Base-by-base conservation (phyloP, 2,797 vertebrate genomes). In the Cirrhinus molitorella region DNA sequence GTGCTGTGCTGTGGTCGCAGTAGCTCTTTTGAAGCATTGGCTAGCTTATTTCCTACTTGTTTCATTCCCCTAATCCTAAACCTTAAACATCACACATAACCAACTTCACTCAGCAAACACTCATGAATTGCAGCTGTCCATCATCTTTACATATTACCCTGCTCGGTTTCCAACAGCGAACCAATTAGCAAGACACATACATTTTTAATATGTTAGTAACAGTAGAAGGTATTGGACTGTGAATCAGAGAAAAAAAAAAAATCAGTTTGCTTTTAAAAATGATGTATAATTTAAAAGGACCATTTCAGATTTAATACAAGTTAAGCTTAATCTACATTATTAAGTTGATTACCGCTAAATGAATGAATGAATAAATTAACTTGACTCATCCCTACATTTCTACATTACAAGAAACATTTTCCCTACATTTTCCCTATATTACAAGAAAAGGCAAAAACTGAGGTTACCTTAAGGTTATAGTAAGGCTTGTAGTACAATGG, bases 21-120 rank as follows among this genome's bases (percentile, higher is more conserved):
- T 23, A 47, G 76, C 34, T 75, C 37, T 79, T 75, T 61, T 81
- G 47, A 78, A 77, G 73, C 66, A 28, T n/a, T 77, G 83, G 73
- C 71, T 83, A 65, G 19, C 72, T 81, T 82, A 79, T 63, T 71
- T 49, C 78, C 63, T 59, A 28, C 55, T 49, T 70, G 73, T 87
- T 85, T 85, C 65, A 61, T 85, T 86, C 40, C 75, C 51, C 83
- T 85, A 87, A 87, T 86, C 83, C 83, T 73, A 47, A 80, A 88
- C 67, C 51, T 81, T 59, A 81, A 85, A 76, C 81, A 83, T 83
- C 72, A 83, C 51, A 81, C 80, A 79, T 83, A 55, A 63, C 76
- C 70, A 85, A 65, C 73, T 73, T 66, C 66, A 65, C 57, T 78
- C 76, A 77, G 51, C 55, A 78, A 63, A 47, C 57, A 72, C 57